Base-by-base conservation (phyloP, 2,113 vertebrate species). In the Gracilinanus agilis region DNA sequence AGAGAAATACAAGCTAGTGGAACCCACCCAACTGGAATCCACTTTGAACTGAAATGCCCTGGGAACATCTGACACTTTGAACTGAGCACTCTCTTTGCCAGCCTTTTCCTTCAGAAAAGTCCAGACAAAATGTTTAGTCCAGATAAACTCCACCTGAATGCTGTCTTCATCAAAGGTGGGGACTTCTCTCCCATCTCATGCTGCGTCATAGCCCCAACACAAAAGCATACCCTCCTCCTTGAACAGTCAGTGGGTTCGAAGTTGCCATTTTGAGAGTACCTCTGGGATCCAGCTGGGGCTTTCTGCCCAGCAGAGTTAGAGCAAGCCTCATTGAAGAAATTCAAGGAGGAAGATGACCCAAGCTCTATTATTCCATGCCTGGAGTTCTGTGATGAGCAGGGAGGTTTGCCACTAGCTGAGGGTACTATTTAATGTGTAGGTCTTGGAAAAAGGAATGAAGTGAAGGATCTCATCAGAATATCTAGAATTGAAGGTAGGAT, bases 181-280 rank as follows among this genome's bases (percentile, higher is more conserved):
- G 95, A 49, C 0, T 44, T 97, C 97, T 99, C 99, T 13, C 99
- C 99, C 24, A 99, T 99, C 0, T 99, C 99, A 96, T 99, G 99
- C 98, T 99, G 99, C 94, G 99, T 99, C 92, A 99, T 99, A 0
- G 99, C 98, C 4, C 99, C 99, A 4, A 99, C n/a, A n/a, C n/a
- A n/a, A n/a, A n/a, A n/a, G n/a, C n/a, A n/a, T n/a, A n/a, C 99
- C 99, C 6, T 99, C 99, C 97, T 99, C 99, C 97, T 99, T 99
- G 98, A 99, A 99, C 96, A 99, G 99, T 99, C 99, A 99, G 93
- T 99, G 99, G 1, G 99, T 98, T 99, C 99, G 0, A 99, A 99
- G 98, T 99, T 99, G 53, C 99, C 99, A 0, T 99, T 99, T 98
- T 99, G 99, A 0, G 99, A 98, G 49, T 99, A 99, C 99, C 99